These are phyloP conservation scores for Pao palembangensis DNA, from an alignment of 2,113 vertebrate species.

Conservation along the genomic window DNA sequence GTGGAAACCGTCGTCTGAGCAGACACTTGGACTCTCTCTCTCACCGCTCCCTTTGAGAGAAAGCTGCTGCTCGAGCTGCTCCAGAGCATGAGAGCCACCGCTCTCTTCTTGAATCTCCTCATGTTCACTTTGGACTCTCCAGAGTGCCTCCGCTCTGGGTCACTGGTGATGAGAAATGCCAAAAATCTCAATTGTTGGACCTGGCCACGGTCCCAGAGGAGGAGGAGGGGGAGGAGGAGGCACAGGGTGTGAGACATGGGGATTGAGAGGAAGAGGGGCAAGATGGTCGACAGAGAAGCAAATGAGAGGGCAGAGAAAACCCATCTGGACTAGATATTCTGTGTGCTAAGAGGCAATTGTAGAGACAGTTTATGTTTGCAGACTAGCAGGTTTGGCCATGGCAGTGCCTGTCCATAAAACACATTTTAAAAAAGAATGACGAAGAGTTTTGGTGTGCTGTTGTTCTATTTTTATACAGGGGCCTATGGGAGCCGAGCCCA, in stretches of 20 bases:
- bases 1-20: slow-evolving; percentile 90
- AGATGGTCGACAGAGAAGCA: slow-evolving; percentile 4
- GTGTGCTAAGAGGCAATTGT: slow-evolving; percentile 38
- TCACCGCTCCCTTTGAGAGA: slow-evolving; percentile 21
- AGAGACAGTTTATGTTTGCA: slow-evolving; percentile 52
- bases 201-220: slow-evolving; percentile 54
- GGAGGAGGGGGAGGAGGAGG: slow-evolving; percentile 27
- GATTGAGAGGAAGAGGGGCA: slow-evolving; percentile 22
- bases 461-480: slow-evolving; percentile 86
- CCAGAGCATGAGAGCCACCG: slow-evolving; percentile 11
- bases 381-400: slow-evolving; percentile 53
- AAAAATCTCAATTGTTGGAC: slow-evolving; percentile 63
- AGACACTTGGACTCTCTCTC: slow-evolving; percentile 14
- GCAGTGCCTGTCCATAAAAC: slow-evolving; percentile 65
- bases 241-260: slow-evolving; percentile 35
- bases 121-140: slow-evolving; percentile 43
- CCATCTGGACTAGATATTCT: slow-evolving; percentile 44
- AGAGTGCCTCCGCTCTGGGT: slow-evolving; percentile 52
- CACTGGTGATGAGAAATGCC: slow-evolving; percentile 58
- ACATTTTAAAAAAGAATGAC: slow-evolving; percentile 23
- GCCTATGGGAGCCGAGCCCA: slow-evolving; percentile 80
- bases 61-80: slow-evolving; percentile 29
- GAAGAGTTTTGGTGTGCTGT: slow-evolving; percentile 81
- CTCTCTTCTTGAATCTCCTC: slow-evolving; percentile 46
- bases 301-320: slow-evolving; percentile 24